phyloP scores from a whole-genome alignment of 2,797 vertebrate species.

The Mallotus villosus region DNA sequence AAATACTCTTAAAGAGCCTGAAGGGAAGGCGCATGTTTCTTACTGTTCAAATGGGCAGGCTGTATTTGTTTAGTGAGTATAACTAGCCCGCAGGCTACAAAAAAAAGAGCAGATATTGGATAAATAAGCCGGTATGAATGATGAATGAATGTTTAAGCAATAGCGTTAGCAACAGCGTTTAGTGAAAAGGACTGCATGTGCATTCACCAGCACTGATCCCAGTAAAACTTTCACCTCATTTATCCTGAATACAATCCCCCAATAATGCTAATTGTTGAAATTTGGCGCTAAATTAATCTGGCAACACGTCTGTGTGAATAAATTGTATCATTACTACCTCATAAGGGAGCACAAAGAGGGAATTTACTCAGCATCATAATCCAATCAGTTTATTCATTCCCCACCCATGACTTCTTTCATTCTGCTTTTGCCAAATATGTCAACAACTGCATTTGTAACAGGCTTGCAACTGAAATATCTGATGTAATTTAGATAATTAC shows the following conservation, averaged over 20 bases:
- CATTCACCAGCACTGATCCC: constrained; percentile 47
- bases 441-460: constrained; percentile 48
- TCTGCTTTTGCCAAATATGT: constrained; percentile 36
- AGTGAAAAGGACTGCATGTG: constrained; percentile 47
- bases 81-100: constrained; percentile 45
- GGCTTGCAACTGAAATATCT: constrained; percentile 18
- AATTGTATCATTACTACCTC: constrained; percentile 61
- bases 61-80: constrained; percentile 28
- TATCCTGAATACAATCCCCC: constrained; percentile 48
- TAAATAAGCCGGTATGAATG: constrained; percentile 62
- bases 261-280: constrained; percentile 64
- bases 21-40: constrained; percentile 19
- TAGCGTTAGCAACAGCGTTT: constrained; percentile 51
- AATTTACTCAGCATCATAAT: constrained; percentile 55
- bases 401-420: constrained; percentile 58
- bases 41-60: constrained; percentile 24
- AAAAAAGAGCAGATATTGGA: constrained; percentile 21
- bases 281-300: constrained; percentile 67
- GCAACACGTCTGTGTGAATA: constrained; percentile 60
- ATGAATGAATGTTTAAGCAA: constrained; percentile 57
- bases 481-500: constrained; percentile 24
- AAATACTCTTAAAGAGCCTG: constrained; percentile 51
- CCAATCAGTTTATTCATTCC: constrained; percentile 62
- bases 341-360: constrained; percentile 44
- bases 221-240: constrained; percentile 57